Base-by-base conservation (phyloP, 2,797 vertebrate genomes). In the Halcyon smyrnensis region DNA sequence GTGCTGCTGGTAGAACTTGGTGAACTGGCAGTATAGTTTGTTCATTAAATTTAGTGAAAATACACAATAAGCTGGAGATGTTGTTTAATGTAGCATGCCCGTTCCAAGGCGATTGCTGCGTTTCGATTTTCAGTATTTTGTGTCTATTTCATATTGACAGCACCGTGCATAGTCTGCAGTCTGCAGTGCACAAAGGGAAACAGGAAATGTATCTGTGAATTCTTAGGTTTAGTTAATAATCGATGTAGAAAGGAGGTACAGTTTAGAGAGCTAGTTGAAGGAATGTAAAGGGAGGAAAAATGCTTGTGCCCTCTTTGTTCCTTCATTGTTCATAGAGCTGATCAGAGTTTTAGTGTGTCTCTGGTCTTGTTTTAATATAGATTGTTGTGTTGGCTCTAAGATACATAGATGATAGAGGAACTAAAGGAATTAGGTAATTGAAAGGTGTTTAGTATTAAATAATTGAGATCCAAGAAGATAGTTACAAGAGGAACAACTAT, bases 101-200 rank as follows among this genome's bases (percentile, higher is more conserved):
- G 30, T 76, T 43, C 25, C 54, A 21, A 56, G 37, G 24, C 0
- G 0, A 4, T 71, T 19, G 3, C 14, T 60, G 67, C 36, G 25
- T 62, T 73, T 78, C 36, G 30, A 16, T 64, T 77, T 77, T 75
- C 32, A 78, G 34, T 37, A 2, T 78, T 84, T 51, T 25, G 6
- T 14, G 6, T 59, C 30, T 39, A 3, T 65, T 70, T 62, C 32
- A 30, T 32, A 2, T 39, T 62, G 51, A 27, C 62, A 50, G 1
- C 62, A 18, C 25, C 13, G 8, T 56, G 94, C 4, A 1, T 41
- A 15, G 16, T 60, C 54, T 59, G 2, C 39, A 15, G 16, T 60
- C 54, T 59, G 2, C 39, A 34, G 1, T n/a, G 28, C 28, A 30
- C 32, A 45, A 64, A 85, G 65, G 60, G 57, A 43, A 80, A 53